Base-by-base conservation (phyloP, 2,888 invertebrate species). In the Rhogogaster chlorosoma region DNA sequence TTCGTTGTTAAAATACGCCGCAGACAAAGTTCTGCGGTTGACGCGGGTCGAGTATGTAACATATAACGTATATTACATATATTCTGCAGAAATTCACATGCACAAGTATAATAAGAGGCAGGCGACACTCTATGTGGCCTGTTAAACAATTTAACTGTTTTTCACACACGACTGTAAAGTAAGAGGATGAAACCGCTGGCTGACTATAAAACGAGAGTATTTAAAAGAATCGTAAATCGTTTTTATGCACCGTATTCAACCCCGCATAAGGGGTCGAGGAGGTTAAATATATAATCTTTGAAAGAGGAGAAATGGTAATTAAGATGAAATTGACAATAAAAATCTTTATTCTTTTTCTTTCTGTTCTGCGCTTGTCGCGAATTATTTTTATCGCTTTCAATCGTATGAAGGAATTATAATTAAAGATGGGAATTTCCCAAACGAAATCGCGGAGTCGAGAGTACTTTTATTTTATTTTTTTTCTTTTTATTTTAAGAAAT, bases 11-110 rank as follows among this genome's bases (percentile, higher is more conserved):
- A 38, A 73, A 73, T 73, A 42, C 71, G 71, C 71, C 71, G 71
- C 71, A 73, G 71, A 73, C 71, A 73, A 73, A 42, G 38, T 73
- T 73, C 42, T 73, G 71, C 71, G 71, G 71, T 73, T 42, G 71
- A 10, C 71, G 71, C 22, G 7, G 18, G 67, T 12, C 22, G 61
- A 15, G 67, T 5, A 32, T 32, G n/a, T n/a, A n/a, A n/a, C n/a
- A 67, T 67, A 67, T 67, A 12, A 26, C 4, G 61, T 26, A 3
- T 61, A 61, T 61, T 61, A 61, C 10, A 61, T 61, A 61, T 61
- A 61, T 61, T 61, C 61, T 53, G 5, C n/a, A 53, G 53, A 53
- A 53, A 53, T 53, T 53, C 53, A 6, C 53, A 53, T 53, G n/a
- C 53, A n/a, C 53, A 53, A 53, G 6, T 18, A 53, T n/a, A 49